Evolutionary conservation across 2,797 vertebrate genomes (phyloP), one percentile per base, ranked within the genome.

Genomic region (Cichlasoma orientale): DNA sequence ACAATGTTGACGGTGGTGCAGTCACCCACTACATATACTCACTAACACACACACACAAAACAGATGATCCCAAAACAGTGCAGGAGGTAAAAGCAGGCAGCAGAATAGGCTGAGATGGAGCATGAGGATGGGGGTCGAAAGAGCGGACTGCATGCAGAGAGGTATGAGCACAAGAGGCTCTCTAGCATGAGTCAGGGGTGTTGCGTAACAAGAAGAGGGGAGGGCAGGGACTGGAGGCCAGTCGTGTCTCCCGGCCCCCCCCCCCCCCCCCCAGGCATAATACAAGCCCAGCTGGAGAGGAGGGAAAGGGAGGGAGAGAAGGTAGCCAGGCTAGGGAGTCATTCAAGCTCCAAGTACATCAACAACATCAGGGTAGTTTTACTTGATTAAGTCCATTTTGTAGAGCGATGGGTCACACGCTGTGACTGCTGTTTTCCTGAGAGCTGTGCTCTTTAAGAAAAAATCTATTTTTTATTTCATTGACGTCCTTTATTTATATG

Each of bases 121-220:
- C 47, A 16, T 31, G 72, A 54, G 31, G 57, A 56, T 2, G 75
- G 47, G 56, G 74, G 71, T 11, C 8, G 33, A 5, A 3, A 25
- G 11, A 56, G 63, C 41, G 79, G 79, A 89, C 86, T 79, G 89
- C 83, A 86, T 57, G 76, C 77, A 83, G 83, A 80, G 80, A 74
- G 75, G 82, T 79, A 52, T 44, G 79, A 86, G 83, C 66, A 70
- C 66, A 83, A 69, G 80, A 89, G 86, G 73, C 87, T 90, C 84
- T 92, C 50, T 72, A 85, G 80, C 84, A 86, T 94, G 94, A 95
- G 92, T 95, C 93, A 95, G 93, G 89, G 71, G n/a, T 85, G 88
- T 95, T 94, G 90, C 81, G 74, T 92, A 93, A 94, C 84, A 68
- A 53, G 21, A 78, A 41, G 53, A 25, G 23, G 56, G 82, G 85